A percentile compares a stretch with the other conserved stretches of the same genome.
These are phyloP conservation scores for Hirtodrosophila trivittata DNA, from an alignment of 2,888 invertebrate genomes.

Conservation along the genomic window DNA sequence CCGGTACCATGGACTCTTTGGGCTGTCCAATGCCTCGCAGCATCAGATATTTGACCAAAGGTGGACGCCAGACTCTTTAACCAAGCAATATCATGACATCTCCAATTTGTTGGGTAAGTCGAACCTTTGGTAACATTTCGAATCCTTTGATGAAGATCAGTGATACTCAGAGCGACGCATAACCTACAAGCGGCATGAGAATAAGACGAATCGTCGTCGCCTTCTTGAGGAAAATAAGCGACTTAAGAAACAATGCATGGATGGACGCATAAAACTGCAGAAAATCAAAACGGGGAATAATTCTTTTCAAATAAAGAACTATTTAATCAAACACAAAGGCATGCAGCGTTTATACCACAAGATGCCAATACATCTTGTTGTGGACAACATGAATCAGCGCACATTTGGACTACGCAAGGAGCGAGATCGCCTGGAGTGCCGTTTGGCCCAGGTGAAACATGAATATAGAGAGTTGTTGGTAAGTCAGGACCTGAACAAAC, in stretches of 20 bases:
- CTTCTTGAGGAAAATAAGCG: constrained; percentile 52
- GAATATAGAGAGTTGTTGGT: constrained; percentile 74
- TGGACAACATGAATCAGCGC: constrained; percentile 82
- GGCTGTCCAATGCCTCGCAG: constrained; percentile 70
- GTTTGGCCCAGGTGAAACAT: constrained; percentile 63
- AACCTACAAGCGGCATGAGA: constrained; percentile 67
- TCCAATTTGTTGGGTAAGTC: constrained; percentile 76
- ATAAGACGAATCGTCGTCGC: constrained; percentile 61
- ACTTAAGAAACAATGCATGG: constrained; percentile 75
- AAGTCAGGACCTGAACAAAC: constrained; percentile 18
- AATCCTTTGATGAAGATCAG: no score
- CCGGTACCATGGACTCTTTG: constrained; percentile 81
- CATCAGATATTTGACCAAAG: constrained; percentile 80
- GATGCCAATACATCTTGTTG: constrained; percentile 80
- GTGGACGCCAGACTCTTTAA: constrained; percentile 77
- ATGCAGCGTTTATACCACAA: constrained; percentile 81
- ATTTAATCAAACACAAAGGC: constrained; percentile 78
- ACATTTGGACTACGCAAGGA: constrained; percentile 83
- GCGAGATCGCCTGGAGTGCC: constrained; percentile 75
- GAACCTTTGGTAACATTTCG: no score
- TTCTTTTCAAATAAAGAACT: constrained; percentile 75
- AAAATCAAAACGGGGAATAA: constrained; percentile 69
- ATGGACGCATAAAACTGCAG: constrained; percentile 77
- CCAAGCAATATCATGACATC: constrained; percentile 78
- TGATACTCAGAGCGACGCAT: no score